Evolutionary conservation across 2,888 invertebrate genomes (phyloP), one percentile per base, ranked within the genome.

Genomic region (Acanthosepion esculentum): DNA sequence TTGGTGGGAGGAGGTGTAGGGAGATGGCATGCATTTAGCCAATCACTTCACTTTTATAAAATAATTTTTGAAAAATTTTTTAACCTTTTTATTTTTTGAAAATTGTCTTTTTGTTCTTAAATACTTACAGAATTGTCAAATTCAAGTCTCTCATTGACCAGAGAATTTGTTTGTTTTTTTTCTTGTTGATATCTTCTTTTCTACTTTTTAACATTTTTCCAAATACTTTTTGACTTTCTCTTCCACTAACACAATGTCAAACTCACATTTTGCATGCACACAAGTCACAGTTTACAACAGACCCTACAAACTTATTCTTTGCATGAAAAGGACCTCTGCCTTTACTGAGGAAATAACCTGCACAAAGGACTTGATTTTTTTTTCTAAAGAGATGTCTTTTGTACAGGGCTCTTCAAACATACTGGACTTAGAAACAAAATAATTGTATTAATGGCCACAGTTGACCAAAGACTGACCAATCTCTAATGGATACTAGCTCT

Each of bases 231-330:
- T 78, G n/a, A n/a, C 29, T 78, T 78, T 78, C 78, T 33, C n/a
- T 78, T 78, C 15, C 78, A n/a, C 33, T n/a, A 78, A 78, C 78
- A 78, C n/a, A n/a, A 78, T 78, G 78, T 3, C 78, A 78, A n/a
- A 78, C n/a, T 78, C 78, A 78, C 78, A n/a, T 33, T n/a, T n/a
- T 78, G n/a, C 78, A 78, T 78, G 78, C 78, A 78, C n/a, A 78
- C 59, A 59, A 59, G 4, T 59, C 59, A 59, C 59, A 59, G 20
- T 23, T 59, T 23, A 59, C 33, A 78, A 33, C 78, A 78, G n/a
- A 78, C 15, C 10, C 1, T 5, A 33, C 18, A 78, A 20, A 20
- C 23, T 59, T 55, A 55, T 59, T 55, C n/a, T 78, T 78, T 78
- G 33, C n/a, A 78, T 78, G n/a, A 33, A n/a, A 78, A 78, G 12